These are phyloP conservation scores for Lanistes nyassanus DNA, from an alignment of 1,140 invertebrate genomes.

Conservation along the genomic window DNA sequence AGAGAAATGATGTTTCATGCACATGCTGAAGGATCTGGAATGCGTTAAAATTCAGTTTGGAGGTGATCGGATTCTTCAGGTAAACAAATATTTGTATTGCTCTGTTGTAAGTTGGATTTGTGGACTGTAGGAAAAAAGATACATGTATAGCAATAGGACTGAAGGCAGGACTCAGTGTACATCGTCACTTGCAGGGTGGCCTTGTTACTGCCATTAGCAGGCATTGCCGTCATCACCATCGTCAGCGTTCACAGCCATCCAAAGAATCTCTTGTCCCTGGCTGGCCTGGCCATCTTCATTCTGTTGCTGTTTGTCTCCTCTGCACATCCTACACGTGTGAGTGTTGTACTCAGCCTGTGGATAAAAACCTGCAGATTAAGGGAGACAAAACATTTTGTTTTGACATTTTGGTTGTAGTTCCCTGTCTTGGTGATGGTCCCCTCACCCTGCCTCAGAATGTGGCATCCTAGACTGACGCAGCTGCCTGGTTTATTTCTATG, in stretches of 20 bases:
- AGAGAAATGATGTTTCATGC: too few relatives aligned
- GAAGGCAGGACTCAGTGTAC: too few relatives aligned
- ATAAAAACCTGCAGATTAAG: background rate
- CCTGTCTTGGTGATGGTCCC: background rate
- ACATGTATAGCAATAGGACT: too few relatives aligned
- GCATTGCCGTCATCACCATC: slow-evolving; percentile 51
- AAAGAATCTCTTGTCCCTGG: slow-evolving; percentile 52
- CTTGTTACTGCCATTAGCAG: slow-evolving; percentile 28
- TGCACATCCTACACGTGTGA: slow-evolving; percentile 50
- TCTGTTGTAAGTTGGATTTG: too few relatives aligned
- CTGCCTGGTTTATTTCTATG: background rate
- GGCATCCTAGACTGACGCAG: too few relatives aligned
- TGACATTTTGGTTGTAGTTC: background rate
- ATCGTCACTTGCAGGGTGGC: slow-evolving; percentile 29
- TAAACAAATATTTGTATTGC: too few relatives aligned
- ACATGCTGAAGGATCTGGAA: too few relatives aligned
- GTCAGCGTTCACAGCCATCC: slow-evolving; percentile 46
- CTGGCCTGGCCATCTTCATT: slow-evolving; percentile 53
- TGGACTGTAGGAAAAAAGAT: too few relatives aligned
- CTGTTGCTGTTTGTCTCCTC: slow-evolving; percentile 57
- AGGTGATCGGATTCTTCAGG: too few relatives aligned
- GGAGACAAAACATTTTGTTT: background rate
- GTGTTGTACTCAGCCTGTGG: background rate
- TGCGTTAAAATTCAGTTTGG: too few relatives aligned
- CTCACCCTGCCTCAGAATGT: background rate